Percentiles rank a stretch among this genome's conserved stretches.
phyloP scores from a whole-genome alignment of 2,888 invertebrate species.

The Omphaloscelis lunosa region DNA sequence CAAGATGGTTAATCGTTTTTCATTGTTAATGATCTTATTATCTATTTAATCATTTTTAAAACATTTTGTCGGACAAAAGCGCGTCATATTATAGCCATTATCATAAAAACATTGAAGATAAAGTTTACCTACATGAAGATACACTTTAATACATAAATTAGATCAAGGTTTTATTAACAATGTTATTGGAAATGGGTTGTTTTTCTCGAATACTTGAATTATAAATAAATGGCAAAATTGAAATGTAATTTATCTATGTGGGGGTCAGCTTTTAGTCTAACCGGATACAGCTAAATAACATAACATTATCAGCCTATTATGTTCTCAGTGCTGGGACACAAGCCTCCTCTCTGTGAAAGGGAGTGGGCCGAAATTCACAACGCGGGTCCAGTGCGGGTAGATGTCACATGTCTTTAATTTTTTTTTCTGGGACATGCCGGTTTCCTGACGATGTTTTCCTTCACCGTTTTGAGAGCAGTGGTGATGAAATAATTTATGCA shows the following conservation, averaged over 20 bases:
- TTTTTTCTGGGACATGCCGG: too few relatives aligned
- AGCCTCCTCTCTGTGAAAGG: too few relatives aligned
- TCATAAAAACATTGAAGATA: constrained; percentile 24
- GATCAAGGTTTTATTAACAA: constrained; percentile 17
- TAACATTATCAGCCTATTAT: too few relatives aligned
- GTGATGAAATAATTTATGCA: too few relatives aligned
- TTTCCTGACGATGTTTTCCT: too few relatives aligned
- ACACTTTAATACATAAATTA: constrained; percentile 30
- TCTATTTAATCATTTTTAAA: constrained; percentile 19
- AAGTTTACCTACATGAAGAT: constrained; percentile 11
- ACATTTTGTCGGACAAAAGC: neutral
- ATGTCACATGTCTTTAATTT: too few relatives aligned
- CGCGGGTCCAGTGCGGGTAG: too few relatives aligned
- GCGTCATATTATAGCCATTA: neutral
- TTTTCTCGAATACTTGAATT: neutral
- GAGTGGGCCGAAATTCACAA: too few relatives aligned
- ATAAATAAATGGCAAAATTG: neutral
- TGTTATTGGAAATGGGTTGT: neutral
- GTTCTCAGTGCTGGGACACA: too few relatives aligned
- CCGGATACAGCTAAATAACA: too few relatives aligned
- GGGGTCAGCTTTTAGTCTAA: too few relatives aligned
- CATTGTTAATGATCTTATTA: neutral
- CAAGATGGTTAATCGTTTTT: constrained; percentile 20
- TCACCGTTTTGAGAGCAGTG: too few relatives aligned
- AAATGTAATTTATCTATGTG: neutral